Percentiles rank a stretch among this genome's conserved stretches.
Conservation (phyloP, 2,888 invertebrate genomes). For the Chirona hameri region DNA sequence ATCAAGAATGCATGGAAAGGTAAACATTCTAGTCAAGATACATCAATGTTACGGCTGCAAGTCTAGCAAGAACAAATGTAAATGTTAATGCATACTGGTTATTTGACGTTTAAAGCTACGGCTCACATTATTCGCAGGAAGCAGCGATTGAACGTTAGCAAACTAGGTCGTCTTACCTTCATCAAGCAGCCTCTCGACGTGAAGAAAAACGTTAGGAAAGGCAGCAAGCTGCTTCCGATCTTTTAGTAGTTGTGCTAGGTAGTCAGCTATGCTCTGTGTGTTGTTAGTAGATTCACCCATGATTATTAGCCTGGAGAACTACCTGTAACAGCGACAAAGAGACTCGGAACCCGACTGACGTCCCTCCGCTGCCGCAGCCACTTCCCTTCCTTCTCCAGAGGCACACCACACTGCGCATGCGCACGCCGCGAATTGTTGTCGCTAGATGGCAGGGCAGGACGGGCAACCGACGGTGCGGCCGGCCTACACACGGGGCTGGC, state of each 20-base stretch:
- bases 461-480: not conserved
- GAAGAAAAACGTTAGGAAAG: slow-evolving; percentile 99
- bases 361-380: not conserved
- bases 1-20: not conserved
- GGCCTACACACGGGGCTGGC: too few relatives aligned
- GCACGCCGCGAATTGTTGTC: not conserved
- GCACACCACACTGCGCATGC: not conserved
- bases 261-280: slow-evolving; percentile 97
- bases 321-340: slow-evolving; percentile 1
- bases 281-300: slow-evolving; percentile 50
- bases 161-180: slow-evolving; percentile 71
- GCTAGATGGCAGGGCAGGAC: not conserved
- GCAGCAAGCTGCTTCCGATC: slow-evolving; percentile 99
- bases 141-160: not conserved
- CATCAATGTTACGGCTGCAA: not conserved
- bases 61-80: not conserved
- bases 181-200: slow-evolving; percentile 96
- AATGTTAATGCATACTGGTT: not conserved
- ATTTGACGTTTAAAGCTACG: not conserved
- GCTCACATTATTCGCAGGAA: not conserved
- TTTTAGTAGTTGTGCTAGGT: slow-evolving; percentile 99
- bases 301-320: slow-evolving; percentile 14
- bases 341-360: slow-evolving; percentile 13
- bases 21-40: not conserved
- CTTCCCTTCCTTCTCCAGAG: slow-evolving; percentile 3